Evolutionary conservation across 2,113 vertebrate genomes (phyloP).

Genomic region (Rhegmatorhina hoffmannsi): DNA sequence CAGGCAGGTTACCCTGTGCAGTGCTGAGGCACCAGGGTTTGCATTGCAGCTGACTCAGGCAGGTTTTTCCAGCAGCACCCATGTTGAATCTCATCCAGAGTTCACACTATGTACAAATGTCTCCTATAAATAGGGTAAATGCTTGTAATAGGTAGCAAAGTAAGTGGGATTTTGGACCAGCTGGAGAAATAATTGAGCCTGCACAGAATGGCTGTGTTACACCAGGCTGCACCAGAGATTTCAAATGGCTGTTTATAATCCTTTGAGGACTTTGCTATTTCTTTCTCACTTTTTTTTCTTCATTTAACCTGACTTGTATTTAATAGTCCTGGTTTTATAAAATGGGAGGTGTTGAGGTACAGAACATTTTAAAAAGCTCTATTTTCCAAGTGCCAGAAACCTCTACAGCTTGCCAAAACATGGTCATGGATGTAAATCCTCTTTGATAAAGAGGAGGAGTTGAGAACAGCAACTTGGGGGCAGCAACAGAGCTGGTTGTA

Average conservation of each 20-base stretch:
- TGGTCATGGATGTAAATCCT: background rate
- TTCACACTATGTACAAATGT: background rate
- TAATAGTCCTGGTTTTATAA: background rate
- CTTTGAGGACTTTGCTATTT: background rate
- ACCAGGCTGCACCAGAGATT: background rate
- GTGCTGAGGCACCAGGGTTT: background rate
- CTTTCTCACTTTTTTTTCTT: background rate
- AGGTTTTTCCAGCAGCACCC: background rate
- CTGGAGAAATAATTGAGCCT: background rate
- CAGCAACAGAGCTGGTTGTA: background rate
- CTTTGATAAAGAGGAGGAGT: background rate
- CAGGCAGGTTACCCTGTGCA: background rate
- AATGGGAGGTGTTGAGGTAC: background rate
- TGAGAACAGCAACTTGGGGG: background rate
- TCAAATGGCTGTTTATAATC: background rate
- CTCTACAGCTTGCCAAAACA: background rate
- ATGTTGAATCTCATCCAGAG: background rate
- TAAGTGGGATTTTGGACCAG: background rate
- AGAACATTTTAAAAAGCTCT: background rate
- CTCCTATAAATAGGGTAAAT: background rate
- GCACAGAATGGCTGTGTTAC: background rate
- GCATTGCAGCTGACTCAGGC: background rate
- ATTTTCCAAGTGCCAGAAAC: background rate
- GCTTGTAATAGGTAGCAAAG: background rate
- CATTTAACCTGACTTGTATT: background rate